Evolutionary conservation across 1,140 invertebrate species (phyloP).

Genomic region (Rhagoletis pomonella): DNA sequence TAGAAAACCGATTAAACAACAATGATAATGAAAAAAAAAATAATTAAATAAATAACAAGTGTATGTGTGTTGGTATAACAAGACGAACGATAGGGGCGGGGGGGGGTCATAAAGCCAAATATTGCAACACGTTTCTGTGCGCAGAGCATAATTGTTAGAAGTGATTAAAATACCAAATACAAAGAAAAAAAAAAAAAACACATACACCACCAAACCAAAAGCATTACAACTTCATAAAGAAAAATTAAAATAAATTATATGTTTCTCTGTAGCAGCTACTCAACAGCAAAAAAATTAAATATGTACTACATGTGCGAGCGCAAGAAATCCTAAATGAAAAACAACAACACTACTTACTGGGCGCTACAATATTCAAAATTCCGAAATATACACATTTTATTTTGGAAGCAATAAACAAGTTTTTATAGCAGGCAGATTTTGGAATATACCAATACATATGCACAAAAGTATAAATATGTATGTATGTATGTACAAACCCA

Average conservation of each 20-base stretch:
- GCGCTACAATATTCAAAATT: background rate
- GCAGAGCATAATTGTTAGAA: background rate
- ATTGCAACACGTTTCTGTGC: constrained; percentile 14
- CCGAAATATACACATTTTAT: constrained; percentile 18
- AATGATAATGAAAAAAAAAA: background rate
- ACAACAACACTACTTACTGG: background rate
- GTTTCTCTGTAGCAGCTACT: background rate
- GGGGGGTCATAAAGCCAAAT: constrained; percentile 4
- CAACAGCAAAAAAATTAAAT: background rate
- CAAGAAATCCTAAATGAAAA: background rate
- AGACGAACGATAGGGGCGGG: background rate
- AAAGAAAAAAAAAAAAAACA: background rate
- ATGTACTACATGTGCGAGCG: background rate
- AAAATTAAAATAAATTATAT: background rate
- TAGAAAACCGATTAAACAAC: background rate
- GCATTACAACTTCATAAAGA: background rate
- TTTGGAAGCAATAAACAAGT: constrained; percentile 11
- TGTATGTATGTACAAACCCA: no score
- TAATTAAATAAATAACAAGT: constrained; percentile 10
- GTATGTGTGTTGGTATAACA: background rate
- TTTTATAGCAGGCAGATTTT: background rate
- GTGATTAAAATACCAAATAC: background rate
- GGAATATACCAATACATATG: background rate
- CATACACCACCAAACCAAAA: no score
- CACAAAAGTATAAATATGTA: background rate